phyloP scores from a whole-genome alignment of 2,888 invertebrate genomes.

The Drosophila paracracens region DNA sequence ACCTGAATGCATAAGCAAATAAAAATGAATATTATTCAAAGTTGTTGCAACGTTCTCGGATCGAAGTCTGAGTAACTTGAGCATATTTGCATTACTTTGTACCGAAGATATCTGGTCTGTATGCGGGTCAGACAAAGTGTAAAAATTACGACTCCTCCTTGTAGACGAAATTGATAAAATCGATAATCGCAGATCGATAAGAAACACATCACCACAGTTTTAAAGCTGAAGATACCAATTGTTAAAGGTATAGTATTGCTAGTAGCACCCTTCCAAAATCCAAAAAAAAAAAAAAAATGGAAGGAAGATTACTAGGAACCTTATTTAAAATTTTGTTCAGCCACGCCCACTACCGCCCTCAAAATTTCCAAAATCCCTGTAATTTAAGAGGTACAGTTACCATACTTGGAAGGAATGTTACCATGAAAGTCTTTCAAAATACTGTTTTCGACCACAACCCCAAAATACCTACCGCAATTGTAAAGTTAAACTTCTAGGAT shows the following conservation, averaged over 20 bases:
- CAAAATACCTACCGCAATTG: not conserved
- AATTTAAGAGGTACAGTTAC: not conserved
- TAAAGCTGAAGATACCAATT: not conserved
- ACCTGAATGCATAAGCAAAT: not conserved
- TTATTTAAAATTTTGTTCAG: too few species aligned
- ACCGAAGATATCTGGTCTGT: not conserved
- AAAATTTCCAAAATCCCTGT: not conserved
- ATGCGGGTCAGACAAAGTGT: too few species aligned
- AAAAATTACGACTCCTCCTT: too few species aligned
- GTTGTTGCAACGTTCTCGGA: not conserved
- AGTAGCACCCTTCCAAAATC: not conserved
- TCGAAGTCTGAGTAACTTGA: not conserved
- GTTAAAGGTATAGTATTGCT: not conserved
- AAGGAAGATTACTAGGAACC: too few species aligned
- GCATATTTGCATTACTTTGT: not conserved
- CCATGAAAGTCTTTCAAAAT: not conserved
- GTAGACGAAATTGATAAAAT: too few species aligned
- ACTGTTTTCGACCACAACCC: not conserved
- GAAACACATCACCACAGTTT: too few species aligned
- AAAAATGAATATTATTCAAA: not conserved
- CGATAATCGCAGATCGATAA: too few species aligned
- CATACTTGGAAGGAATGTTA: not conserved
- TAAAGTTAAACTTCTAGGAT: fast-evolving
- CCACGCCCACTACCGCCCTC: too few species aligned
- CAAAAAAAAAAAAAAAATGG: too few species aligned